Evolutionary conservation across 2,113 vertebrate species (phyloP).

Genomic region (Haemorhous mexicanus): DNA sequence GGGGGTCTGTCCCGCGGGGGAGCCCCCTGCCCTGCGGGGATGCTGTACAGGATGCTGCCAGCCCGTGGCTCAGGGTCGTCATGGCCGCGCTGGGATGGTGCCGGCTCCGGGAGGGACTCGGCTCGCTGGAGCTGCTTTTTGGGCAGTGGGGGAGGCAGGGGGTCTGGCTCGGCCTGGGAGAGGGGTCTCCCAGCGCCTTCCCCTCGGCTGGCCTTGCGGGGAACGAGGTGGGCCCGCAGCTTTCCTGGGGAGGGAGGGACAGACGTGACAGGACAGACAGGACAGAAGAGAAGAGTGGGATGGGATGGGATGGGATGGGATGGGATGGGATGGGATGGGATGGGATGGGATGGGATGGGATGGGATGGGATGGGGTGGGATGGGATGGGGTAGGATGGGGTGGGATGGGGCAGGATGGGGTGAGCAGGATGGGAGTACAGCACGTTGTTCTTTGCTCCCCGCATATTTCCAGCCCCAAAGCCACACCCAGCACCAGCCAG

Average conservation of each 20-base stretch:
- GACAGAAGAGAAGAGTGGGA: background rate
- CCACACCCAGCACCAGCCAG: accelerated
- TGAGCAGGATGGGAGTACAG: background rate
- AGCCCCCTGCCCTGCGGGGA: background rate
- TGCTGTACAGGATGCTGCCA: background rate
- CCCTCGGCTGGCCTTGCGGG: conserved; percentile 40
- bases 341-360: background rate
- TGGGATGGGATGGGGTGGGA: background rate
- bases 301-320: background rate
- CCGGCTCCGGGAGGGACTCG: conserved; percentile 64
- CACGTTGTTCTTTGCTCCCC: background rate
- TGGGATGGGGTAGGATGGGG: background rate
- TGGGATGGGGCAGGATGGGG: background rate
- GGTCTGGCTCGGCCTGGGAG: accelerated
- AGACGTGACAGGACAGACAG: background rate
- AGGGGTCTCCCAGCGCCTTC: background rate
- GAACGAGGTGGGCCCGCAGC: conserved; percentile 39
- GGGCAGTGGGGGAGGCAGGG: conserved; percentile 76
- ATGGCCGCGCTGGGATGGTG: background rate
- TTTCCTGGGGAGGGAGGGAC: conserved; percentile 34
- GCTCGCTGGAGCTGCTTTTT: conserved; percentile 74
- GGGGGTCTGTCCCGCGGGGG: background rate
- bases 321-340: background rate
- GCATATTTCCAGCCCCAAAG: background rate
- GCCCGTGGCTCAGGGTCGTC: background rate